These are phyloP conservation scores for Otocyon megalotis DNA, from an alignment of 2,113 vertebrate genomes.

Conservation along the genomic window DNA sequence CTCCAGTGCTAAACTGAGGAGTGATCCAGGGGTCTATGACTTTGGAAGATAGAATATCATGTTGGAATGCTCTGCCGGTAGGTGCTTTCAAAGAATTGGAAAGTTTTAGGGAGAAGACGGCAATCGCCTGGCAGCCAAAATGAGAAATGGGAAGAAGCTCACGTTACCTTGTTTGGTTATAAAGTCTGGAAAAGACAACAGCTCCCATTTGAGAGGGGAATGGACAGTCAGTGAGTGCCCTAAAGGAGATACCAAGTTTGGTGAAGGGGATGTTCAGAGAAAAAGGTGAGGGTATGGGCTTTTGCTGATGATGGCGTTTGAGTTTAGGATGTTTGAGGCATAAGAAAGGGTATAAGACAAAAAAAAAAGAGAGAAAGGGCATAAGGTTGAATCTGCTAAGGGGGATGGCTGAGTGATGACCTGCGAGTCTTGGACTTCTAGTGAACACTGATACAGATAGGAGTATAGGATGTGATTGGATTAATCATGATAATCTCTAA, in stretches of 20 bases:
- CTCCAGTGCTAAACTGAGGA: not conserved
- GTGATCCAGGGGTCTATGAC: not conserved
- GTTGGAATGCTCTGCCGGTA: not conserved
- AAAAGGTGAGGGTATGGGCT: not conserved
- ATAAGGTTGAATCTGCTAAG: not conserved
- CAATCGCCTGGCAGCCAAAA: not conserved
- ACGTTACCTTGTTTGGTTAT: not conserved
- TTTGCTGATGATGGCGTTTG: not conserved
- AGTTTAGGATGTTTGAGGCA: not conserved
- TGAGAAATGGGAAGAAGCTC: not conserved
- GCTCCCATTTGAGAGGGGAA: not conserved
- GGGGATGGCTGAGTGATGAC: not conserved
- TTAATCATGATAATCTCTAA: not conserved
- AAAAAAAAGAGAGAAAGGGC: not conserved
- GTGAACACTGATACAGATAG: not conserved
- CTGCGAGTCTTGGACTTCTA: not conserved
- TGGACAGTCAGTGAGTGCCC: not conserved
- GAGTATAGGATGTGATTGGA: not conserved
- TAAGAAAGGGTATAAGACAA: not conserved
- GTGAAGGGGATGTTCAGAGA: not conserved
- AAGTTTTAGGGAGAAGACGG: not conserved
- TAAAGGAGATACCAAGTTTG: not conserved
- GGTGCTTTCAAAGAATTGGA: not conserved
- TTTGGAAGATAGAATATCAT: not conserved
- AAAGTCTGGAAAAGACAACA: not conserved